Conservation (phyloP, 2,797 vertebrate species). For the Sebastolobus altivelis region DNA sequence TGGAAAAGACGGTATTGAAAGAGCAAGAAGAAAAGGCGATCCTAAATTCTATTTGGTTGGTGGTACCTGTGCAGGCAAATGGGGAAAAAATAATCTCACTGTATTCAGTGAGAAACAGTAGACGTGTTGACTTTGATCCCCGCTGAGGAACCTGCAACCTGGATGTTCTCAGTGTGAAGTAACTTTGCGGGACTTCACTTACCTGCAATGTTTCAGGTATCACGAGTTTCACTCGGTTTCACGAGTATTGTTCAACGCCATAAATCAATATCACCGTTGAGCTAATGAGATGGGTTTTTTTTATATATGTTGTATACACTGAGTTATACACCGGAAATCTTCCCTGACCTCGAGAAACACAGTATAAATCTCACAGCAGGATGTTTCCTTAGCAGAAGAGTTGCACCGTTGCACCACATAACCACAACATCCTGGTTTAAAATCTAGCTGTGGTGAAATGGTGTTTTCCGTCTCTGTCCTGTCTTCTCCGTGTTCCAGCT, state of each 20-base stretch:
- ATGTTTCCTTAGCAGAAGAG: slow-evolving; percentile 15
- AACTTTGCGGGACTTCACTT: slow-evolving; percentile 14
- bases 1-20: slow-evolving; percentile 57
- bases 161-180: slow-evolving; percentile 24
- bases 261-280: slow-evolving; percentile 30
- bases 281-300: slow-evolving; percentile 17
- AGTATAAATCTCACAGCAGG: slow-evolving; percentile 41
- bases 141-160: slow-evolving; percentile 9
- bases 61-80: slow-evolving; percentile 11
- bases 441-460: slow-evolving; percentile 32
- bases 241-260: background rate
- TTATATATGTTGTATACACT: background rate
- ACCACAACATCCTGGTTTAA: slow-evolving; percentile 24
- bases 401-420: background rate
- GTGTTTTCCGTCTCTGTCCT: slow-evolving; percentile 25
- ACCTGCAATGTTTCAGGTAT: slow-evolving; percentile 7
- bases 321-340: background rate
- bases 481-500: slow-evolving; percentile 15
- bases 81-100: background rate
- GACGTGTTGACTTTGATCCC: slow-evolving; percentile 43
- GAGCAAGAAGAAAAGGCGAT: slow-evolving; percentile 40
- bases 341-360: slow-evolving; percentile 16
- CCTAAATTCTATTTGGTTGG: slow-evolving; percentile 42
- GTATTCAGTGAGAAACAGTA: slow-evolving; percentile 1
- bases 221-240: background rate